These are phyloP conservation scores for Tachystola acroxantha DNA, from an alignment of 2,888 invertebrate species.

Conservation along the genomic window DNA sequence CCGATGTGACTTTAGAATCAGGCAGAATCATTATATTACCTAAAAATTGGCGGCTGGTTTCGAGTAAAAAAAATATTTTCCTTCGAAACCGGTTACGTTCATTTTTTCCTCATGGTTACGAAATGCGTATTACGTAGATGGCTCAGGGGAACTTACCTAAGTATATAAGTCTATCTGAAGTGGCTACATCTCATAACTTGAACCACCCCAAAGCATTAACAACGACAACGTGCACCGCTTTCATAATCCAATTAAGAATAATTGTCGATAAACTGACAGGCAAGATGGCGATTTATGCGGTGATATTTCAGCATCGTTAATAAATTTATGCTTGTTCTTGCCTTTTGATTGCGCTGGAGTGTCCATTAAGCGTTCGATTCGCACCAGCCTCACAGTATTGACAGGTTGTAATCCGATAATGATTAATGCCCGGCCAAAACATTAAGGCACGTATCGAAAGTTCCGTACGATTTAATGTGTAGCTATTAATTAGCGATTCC, in stretches of 20 bases:
- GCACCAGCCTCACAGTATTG: conserved; percentile 46
- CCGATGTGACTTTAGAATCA: no score
- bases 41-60: no score
- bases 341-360: conserved; percentile 66
- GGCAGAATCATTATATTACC: no score
- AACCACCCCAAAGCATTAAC: conserved; percentile 19
- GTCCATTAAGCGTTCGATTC: conserved; percentile 66
- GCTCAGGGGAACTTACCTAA: no score
- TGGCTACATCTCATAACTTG: conserved; percentile 30
- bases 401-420: conserved; percentile 53
- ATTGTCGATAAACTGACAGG: conserved; percentile 77
- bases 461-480: conserved; percentile 7
- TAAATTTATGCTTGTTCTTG: conserved; percentile 77
- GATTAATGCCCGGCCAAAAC: conserved; percentile 43
- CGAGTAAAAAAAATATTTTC: no score
- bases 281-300: conserved; percentile 73
- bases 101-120: no score
- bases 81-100: no score
- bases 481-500: not conserved
- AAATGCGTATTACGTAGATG: no score
- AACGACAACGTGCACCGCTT: conserved; percentile 53
- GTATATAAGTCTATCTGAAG: no score
- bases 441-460: conserved; percentile 16
- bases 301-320: conserved; percentile 77
- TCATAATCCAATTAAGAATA: conserved; percentile 78